phyloP scores from a whole-genome alignment of 2,888 invertebrate genomes.

The Nomada flava region DNA sequence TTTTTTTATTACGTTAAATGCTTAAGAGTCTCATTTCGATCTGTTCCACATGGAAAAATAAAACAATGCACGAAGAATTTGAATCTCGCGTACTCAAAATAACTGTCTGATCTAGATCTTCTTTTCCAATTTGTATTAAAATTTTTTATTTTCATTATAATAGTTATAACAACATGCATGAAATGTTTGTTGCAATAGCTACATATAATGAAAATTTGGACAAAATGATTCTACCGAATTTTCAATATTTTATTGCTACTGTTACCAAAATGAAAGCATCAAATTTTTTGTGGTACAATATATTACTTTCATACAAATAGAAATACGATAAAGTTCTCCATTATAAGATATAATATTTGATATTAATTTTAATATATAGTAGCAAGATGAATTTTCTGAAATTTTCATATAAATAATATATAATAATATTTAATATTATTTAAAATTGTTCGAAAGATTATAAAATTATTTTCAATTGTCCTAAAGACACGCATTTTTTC shows the following conservation, averaged over 20 bases:
- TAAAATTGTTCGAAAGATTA: background rate
- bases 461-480: no score
- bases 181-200: conserved; percentile 8
- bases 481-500: no score
- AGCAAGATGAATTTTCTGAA: conserved; percentile 33
- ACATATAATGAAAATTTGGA: background rate
- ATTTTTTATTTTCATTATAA: conserved; percentile 1
- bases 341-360: conserved; percentile 33
- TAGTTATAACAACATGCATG: conserved; percentile 1
- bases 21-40: conserved; percentile 38
- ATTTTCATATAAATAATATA: conserved; percentile 28
- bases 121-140: background rate
- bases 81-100: conserved; percentile 16
- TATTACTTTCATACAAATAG: conserved; percentile 42
- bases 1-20: conserved; percentile 29
- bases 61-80: conserved; percentile 45
- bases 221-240: conserved; percentile 7
- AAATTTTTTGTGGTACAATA: conserved; percentile 45
- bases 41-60: conserved; percentile 17
- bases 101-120: background rate
- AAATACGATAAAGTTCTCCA: conserved; percentile 17
- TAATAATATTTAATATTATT: background rate
- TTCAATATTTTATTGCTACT: background rate
- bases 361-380: conserved; percentile 17
- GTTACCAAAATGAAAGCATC: conserved; percentile 40